phyloP scores from a whole-genome alignment of 92 coral and sea anemone species.

The Palythoa caribaeorum region DNA sequence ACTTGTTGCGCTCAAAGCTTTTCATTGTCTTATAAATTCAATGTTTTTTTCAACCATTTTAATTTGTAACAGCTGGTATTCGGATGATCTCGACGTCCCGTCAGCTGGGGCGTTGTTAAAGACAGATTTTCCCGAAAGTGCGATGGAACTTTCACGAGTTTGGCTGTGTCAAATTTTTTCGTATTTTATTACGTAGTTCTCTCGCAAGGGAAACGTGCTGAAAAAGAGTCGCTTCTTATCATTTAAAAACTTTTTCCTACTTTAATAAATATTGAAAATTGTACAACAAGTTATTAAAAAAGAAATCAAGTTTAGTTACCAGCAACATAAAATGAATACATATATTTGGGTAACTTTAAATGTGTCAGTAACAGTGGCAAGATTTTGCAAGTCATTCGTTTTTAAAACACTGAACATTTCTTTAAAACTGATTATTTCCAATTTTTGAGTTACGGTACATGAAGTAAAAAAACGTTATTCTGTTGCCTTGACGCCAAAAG shows the following conservation, averaged over 20 bases:
- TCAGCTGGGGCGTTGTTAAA: background rate
- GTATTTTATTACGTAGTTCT: background rate
- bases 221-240: background rate
- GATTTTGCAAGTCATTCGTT: background rate
- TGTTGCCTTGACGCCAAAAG: constrained; percentile 30
- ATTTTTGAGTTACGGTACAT: background rate
- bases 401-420: background rate
- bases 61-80: background rate
- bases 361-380: too few relatives aligned
- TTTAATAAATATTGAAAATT: background rate
- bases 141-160: background rate
- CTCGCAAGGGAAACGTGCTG: background rate
- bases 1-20: background rate
- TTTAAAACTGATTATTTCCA: background rate
- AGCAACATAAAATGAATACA: background rate
- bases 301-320: background rate
- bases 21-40: background rate
- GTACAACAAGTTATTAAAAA: background rate
- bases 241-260: background rate
- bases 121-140: background rate
- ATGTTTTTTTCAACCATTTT: background rate
- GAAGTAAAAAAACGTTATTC: background rate
- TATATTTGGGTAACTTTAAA: too few relatives aligned
- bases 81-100: background rate
- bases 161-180: background rate